These are phyloP conservation scores for Nipponia nippon DNA, from an alignment of 2,113 vertebrate genomes.

Conservation along the genomic window DNA sequence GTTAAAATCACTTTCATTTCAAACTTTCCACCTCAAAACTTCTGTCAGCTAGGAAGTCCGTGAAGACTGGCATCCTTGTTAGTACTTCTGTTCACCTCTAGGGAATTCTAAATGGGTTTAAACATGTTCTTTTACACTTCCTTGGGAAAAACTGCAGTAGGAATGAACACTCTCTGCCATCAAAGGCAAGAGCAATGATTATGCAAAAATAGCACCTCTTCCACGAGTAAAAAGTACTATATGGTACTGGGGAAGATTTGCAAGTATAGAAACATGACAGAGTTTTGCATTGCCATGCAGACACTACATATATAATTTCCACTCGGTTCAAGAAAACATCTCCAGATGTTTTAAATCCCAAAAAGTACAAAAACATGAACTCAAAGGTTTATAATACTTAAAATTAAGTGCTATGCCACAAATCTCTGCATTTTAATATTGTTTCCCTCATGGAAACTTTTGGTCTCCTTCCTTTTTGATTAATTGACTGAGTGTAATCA, in stretches of 20 bases:
- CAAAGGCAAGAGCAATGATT: neutral
- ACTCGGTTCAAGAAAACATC: neutral
- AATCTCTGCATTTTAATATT: neutral
- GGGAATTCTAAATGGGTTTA: neutral
- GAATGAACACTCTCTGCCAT: neutral
- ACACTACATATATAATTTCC: fast-evolving
- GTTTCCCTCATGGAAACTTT: neutral
- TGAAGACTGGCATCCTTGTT: neutral
- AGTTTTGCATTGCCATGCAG: neutral
- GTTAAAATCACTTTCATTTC: neutral
- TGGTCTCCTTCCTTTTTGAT: neutral
- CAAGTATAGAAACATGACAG: neutral
- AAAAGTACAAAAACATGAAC: neutral
- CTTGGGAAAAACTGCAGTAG: neutral
- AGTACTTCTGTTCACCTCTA: neutral
- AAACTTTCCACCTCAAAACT: neutral
- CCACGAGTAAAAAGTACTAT: neutral
- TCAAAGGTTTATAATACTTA: neutral
- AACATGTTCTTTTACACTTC: neutral
- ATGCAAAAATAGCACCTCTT: neutral
- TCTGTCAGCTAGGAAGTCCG: neutral
- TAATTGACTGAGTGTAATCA: neutral
- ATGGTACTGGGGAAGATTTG: neutral
- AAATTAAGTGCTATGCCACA: neutral
- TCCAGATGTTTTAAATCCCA: neutral